A percentile compares a stretch with the other conserved stretches of the same genome.
phyloP scores from a whole-genome alignment of 2,888 invertebrate species.

The Adelognathus sp. region DNA sequence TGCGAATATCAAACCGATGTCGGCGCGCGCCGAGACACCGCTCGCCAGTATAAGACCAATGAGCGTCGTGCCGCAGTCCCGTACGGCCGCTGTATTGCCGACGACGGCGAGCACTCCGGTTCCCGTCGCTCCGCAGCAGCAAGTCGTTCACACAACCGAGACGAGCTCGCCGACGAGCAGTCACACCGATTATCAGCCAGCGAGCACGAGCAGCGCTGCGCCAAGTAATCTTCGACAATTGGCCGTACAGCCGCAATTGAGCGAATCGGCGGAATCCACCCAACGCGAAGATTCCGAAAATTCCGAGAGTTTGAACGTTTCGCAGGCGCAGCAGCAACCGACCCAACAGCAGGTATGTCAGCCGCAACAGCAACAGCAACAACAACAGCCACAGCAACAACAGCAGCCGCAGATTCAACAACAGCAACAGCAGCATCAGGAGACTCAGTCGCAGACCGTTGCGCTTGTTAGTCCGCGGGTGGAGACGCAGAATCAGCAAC shows the following conservation, averaged over 20 bases:
- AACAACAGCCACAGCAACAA: conserved; percentile 61
- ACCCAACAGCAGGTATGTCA: no score
- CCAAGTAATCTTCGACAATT: conserved; percentile 84
- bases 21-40: conserved; percentile 92
- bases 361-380: conserved; percentile 55
- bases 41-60: conserved; percentile 96
- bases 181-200: conserved; percentile 93
- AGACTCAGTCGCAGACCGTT: conserved; percentile 74
- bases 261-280: conserved; percentile 82
- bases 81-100: conserved; percentile 90
- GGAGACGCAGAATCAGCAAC: conserved; percentile 76
- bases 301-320: conserved; percentile 75
- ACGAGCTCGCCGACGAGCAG: conserved; percentile 88
- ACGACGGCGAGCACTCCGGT: conserved; percentile 84
- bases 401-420: conserved; percentile 63
- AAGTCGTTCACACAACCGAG: conserved; percentile 81
- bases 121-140: conserved; percentile 76
- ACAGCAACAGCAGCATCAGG: conserved; percentile 68
- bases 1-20: conserved; percentile 97
- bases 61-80: conserved; percentile 86
- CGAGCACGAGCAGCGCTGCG: conserved; percentile 86
- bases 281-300: conserved; percentile 83
- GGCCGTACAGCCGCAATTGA: conserved; percentile 85
- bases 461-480: conserved; percentile 77
- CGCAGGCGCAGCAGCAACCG: conserved; percentile 66